Evolutionary conservation across 2,888 invertebrate genomes (phyloP).

Genomic region (Formica aserva): DNA sequence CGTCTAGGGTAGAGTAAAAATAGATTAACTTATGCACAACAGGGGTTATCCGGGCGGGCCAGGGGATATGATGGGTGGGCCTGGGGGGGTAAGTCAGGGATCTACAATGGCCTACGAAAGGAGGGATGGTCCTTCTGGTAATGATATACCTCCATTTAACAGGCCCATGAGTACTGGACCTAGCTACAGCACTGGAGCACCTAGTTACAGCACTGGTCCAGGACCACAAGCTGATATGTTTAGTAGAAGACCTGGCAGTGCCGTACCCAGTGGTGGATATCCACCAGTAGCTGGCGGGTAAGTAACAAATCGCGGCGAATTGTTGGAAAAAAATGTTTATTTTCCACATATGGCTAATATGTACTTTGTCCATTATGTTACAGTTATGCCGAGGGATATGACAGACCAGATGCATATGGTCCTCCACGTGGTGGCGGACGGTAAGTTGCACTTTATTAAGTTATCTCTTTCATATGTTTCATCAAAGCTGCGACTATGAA

Average conservation of each 20-base stretch:
- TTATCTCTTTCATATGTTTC: conserved; percentile 45
- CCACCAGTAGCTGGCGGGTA: conserved; percentile 84
- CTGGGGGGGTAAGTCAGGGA: conserved; percentile 74
- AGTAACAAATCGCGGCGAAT: conserved; percentile 63
- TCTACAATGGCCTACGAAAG: conserved; percentile 67
- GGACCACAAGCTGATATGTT: conserved; percentile 85
- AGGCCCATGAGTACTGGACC: conserved; percentile 83
- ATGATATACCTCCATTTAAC: conserved; percentile 75
- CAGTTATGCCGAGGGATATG: conserved; percentile 84
- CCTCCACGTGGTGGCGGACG: conserved; percentile 84
- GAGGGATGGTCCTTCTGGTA: conserved; percentile 71
- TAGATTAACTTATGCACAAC: conserved; percentile 71
- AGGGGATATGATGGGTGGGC: conserved; percentile 74
- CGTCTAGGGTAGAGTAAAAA: conserved; percentile 68
- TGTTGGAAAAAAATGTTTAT: not conserved
- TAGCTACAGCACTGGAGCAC: conserved; percentile 81
- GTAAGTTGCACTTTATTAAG: conserved; percentile 78
- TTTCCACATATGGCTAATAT: not conserved
- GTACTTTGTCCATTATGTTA: conserved; percentile 51
- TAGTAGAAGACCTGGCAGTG: conserved; percentile 84
- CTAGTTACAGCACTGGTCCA: conserved; percentile 84
- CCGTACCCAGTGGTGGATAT: conserved; percentile 83
- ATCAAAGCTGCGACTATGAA: conserved; percentile 67
- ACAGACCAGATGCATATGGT: conserved; percentile 84
- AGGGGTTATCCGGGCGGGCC: conserved; percentile 74